Conservation (phyloP, 1,140 invertebrate genomes). For the Pemphigus obesinymphae region DNA sequence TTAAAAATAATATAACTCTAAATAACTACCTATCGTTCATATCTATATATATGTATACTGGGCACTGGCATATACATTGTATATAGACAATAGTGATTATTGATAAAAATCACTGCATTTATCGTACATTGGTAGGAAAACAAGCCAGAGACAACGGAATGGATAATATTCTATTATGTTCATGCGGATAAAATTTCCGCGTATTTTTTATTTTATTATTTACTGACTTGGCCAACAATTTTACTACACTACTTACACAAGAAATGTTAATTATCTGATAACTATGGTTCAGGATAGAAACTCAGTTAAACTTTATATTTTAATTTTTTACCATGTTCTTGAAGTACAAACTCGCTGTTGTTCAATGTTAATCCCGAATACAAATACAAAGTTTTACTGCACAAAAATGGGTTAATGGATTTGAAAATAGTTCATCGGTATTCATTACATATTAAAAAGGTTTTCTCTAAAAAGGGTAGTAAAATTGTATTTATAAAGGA, state of each 20-base stretch:
- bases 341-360: background rate
- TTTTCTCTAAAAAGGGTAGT: background rate
- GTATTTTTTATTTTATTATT: background rate
- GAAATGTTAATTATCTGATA: background rate
- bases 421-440: conserved; percentile 6
- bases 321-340: background rate
- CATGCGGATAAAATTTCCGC: too few relatives aligned
- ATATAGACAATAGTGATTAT: too few relatives aligned
- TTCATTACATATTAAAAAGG: conserved; percentile 27
- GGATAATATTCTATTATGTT: too few relatives aligned
- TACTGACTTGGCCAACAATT: background rate
- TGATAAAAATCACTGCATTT: too few relatives aligned
- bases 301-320: background rate
- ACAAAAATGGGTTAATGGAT: conserved; percentile 16
- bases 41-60: too few relatives aligned
- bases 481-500: background rate
- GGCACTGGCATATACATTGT: too few relatives aligned
- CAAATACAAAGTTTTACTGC: background rate
- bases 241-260: background rate
- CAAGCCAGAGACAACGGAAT: too few relatives aligned
- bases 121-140: too few relatives aligned
- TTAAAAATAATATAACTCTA: too few relatives aligned
- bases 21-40: too few relatives aligned
- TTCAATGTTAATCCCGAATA: background rate
- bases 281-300: background rate